Percentiles rank a stretch among this genome's conserved stretches.
These are phyloP conservation scores for Aphidoletes aphidimyza DNA, from an alignment of 2,888 invertebrate species.

Conservation along the genomic window DNA sequence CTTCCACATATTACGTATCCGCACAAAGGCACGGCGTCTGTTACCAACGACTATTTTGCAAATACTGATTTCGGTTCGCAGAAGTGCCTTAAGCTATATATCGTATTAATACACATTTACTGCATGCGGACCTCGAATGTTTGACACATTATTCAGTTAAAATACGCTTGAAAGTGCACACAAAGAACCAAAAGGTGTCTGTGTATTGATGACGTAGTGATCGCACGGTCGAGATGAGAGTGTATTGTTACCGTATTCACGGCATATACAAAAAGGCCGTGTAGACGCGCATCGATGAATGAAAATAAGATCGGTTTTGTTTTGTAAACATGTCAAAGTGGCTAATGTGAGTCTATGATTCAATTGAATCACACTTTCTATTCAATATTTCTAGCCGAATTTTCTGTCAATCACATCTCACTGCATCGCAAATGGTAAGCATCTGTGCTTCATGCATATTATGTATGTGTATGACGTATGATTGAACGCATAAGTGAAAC, in stretches of 20 bases:
- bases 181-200: not conserved
- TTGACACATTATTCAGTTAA: not conserved
- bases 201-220: not conserved
- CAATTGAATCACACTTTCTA: too few species aligned
- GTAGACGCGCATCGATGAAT: not conserved
- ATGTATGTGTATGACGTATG: not conserved
- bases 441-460: not conserved
- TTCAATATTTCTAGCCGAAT: too few species aligned
- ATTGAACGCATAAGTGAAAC: not conserved
- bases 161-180: not conserved
- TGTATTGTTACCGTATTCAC: not conserved
- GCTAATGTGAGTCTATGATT: not conserved
- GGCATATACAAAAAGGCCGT: not conserved
- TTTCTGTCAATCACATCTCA: too few species aligned
- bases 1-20: not conserved
- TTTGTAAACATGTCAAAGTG: not conserved
- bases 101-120: not conserved
- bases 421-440: not conserved
- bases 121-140: not conserved
- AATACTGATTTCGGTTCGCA: conserved; percentile 3
- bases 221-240: not conserved
- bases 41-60: conserved; percentile 46
- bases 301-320: not conserved
- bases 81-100: not conserved
- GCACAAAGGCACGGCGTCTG: conserved; percentile 43